These are phyloP conservation scores for Oconnorella tubifera DNA, from an alignment of 2,888 invertebrate species.

Conservation along the genomic window DNA sequence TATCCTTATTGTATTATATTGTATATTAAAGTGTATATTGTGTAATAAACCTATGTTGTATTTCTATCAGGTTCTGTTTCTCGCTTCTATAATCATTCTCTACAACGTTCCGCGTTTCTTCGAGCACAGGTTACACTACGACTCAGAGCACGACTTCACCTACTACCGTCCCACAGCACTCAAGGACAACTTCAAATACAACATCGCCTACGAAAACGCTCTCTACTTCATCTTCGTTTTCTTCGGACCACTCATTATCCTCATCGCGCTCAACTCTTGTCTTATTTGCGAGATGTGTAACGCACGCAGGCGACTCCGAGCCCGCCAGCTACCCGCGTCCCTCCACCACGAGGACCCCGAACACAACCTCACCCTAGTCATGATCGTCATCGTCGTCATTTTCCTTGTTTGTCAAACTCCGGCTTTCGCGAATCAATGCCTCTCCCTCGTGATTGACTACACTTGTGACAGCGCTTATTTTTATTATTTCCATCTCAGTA, in stretches of 20 bases:
- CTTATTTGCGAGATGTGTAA: conserved; percentile 31
- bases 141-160: conserved; percentile 7
- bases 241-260: conserved; percentile 34
- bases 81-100: conserved; percentile 23
- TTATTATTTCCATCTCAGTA: conserved; percentile 37
- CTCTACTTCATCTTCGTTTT: conserved; percentile 36
- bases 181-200: conserved; percentile 24
- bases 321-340: conserved; percentile 10
- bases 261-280: conserved; percentile 31
- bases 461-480: conserved; percentile 32
- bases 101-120: conserved; percentile 36
- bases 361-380: conserved; percentile 36
- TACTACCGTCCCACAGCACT: not conserved
- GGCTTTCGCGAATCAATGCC: conserved; percentile 36
- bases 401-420: conserved; percentile 38
- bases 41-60: no score
- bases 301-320: conserved; percentile 25
- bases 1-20: no score
- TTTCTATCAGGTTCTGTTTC: conserved; percentile 17
- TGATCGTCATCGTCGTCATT: conserved; percentile 37
- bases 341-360: conserved; percentile 28
- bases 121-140: conserved; percentile 21
- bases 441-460: conserved; percentile 26
- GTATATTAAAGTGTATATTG: no score
- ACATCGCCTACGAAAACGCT: conserved; percentile 33